Base-by-base conservation (phyloP, 2,113 vertebrate species). In the Pogona vitticeps region DNA sequence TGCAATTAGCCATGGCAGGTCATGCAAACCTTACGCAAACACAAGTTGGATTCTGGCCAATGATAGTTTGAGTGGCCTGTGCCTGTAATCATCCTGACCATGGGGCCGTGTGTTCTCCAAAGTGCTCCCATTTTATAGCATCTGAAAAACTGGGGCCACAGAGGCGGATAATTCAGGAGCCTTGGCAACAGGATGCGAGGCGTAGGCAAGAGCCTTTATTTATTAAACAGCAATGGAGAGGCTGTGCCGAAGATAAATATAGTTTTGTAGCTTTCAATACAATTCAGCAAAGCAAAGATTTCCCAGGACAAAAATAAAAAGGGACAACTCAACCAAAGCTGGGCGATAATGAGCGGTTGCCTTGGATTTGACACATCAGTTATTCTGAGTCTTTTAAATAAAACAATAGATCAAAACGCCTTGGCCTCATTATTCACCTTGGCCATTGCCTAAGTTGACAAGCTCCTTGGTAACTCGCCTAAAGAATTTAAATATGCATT, bases 21-120 rank as follows among this genome's bases (percentile, higher is more conserved):
- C 10, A 6, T 52, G 46, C 46, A 52, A 52, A 52, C 46, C 46
- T 52, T 52, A 52, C 10, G 46, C 46, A 52, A 52, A 52, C 46
- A 52, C 46, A 5, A 52, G 46, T 52, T 52, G 46, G 46, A 52
- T 52, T 52, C 46, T 52, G 31, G 38, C 36, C 33, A 38, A 68
- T 71, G 21, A 42, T 20, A 0, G 38, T 70, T 71, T 33, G 40
- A 83, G 52, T 46, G 28, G 72, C 23, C 36, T 18, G 28, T 46
- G 67, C 15, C 65, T 81, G 0, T 0, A 85, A 9, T 52, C 4
- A 1, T 7, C 0, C 0, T 3, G 65, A 89, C 70, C 56, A 1
- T 0, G 82, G 82, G 84, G n/a, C 52, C 28, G 28, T 0, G 1
- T 1, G 61, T 6, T 31, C 3, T 10, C 76, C n/a, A 70, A 4